Evolutionary conservation across 1,140 invertebrate genomes (phyloP).

Genomic region (Drosophila littoralis): DNA sequence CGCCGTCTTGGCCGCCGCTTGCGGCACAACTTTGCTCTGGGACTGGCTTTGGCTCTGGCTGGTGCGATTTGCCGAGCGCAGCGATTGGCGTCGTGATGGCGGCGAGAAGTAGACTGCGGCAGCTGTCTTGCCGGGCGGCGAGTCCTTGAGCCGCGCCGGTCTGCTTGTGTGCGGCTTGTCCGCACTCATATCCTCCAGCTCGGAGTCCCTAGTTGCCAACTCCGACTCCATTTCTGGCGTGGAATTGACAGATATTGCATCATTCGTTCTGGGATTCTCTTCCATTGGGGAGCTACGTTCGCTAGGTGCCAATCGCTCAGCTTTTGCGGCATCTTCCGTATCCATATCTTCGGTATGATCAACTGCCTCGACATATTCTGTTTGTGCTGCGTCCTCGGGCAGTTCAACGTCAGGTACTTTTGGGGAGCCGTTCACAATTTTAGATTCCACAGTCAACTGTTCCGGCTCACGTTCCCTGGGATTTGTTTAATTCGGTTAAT

Average conservation of each 20-base stretch:
- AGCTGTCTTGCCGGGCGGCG: background rate
- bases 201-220: background rate
- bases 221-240: background rate
- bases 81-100: background rate
- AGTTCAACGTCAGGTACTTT: background rate
- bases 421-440: background rate
- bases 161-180: background rate
- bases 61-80: conserved; percentile 5
- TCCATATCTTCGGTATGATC: background rate
- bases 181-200: background rate
- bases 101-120: background rate
- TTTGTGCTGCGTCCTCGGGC: background rate
- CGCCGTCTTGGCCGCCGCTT: background rate
- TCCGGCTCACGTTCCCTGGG: background rate
- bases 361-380: background rate
- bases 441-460: background rate
- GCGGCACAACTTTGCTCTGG: background rate
- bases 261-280: background rate
- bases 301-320: background rate
- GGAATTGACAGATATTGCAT: background rate
- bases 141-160: background rate
- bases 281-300: background rate
- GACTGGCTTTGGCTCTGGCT: background rate
- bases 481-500: background rate
- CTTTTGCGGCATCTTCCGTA: background rate